Percentiles rank a stretch among this genome's conserved stretches.
Conservation (phyloP, 1,140 invertebrate species). For the Drosophila neocordata region DNA sequence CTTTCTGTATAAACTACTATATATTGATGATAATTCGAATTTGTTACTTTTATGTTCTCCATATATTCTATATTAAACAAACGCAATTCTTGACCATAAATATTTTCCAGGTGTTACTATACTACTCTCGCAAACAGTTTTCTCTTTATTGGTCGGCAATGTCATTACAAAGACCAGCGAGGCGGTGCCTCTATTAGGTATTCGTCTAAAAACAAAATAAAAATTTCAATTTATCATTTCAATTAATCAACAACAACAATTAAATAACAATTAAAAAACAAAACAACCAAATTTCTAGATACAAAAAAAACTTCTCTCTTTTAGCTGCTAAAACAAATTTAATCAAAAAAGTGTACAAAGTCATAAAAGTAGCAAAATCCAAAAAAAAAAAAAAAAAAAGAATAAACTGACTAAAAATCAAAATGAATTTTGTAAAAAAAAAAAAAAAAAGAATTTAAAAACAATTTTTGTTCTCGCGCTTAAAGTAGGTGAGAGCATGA, state of each 20-base stretch:
- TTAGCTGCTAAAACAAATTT: slow-evolving; percentile 63
- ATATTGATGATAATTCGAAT: slow-evolving; percentile 28
- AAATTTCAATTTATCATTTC: slow-evolving; percentile 56
- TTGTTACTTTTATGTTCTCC: background rate
- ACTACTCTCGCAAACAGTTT: slow-evolving; percentile 99
- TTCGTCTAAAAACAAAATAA: slow-evolving; percentile 29
- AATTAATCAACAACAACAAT: slow-evolving; percentile 40
- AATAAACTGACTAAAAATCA: slow-evolving; percentile 37
- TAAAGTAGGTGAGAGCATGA: slow-evolving; percentile 79
- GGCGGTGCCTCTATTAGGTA: slow-evolving; percentile 98
- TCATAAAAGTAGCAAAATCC: slow-evolving; percentile 44
- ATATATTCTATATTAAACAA: slow-evolving; percentile 27
- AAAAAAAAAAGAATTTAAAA: slow-evolving; percentile 40
- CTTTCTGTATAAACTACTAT: background rate
- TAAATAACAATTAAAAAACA: slow-evolving; percentile 20
- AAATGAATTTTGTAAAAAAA: slow-evolving; percentile 68
- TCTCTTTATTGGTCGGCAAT: slow-evolving; percentile 98
- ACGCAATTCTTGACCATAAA: slow-evolving; percentile 53
- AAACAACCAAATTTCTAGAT: slow-evolving; percentile 50
- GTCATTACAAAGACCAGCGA: slow-evolving; percentile 98
- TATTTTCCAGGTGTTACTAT: slow-evolving; percentile 96
- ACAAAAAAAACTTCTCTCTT: slow-evolving; percentile 65
- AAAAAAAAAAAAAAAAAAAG: slow-evolving; percentile 43
- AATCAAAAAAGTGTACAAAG: slow-evolving; percentile 58
- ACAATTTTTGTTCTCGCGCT: slow-evolving; percentile 13